A percentile compares a stretch with the other conserved stretches of the same genome.
These are phyloP conservation scores for Sycobia sp. DNA, from an alignment of 1,140 invertebrate genomes.

Conservation along the genomic window DNA sequence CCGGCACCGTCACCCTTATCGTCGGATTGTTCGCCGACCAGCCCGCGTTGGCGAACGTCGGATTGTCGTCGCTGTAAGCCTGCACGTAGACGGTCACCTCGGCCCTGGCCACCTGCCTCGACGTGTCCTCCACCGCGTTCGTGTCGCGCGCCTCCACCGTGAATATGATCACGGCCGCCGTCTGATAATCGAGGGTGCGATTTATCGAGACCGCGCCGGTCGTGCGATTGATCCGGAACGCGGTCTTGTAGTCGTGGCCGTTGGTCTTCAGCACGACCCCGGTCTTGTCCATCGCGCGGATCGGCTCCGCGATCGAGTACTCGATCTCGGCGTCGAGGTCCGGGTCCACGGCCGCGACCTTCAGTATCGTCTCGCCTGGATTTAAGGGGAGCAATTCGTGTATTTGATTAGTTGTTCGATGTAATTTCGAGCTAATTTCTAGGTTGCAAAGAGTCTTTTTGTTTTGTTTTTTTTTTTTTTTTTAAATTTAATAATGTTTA, in stretches of 20 bases:
- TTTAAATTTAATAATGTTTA: too few species aligned
- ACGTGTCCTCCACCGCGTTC: conserved; percentile 71
- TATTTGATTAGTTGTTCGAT: too few species aligned
- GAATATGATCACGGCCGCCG: conserved; percentile 78
- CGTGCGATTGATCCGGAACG: conserved; percentile 72
- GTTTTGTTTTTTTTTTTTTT: too few species aligned
- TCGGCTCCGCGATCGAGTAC: conserved; percentile 72
- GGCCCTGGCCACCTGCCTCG: conserved; percentile 69
- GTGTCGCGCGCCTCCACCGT: conserved; percentile 75
- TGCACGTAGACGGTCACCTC: conserved; percentile 82
- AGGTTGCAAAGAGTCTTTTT: too few species aligned
- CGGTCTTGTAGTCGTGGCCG: conserved; percentile 70
- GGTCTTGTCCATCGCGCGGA: conserved; percentile 76
- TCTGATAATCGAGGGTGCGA: conserved; percentile 76
- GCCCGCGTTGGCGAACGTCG: conserved; percentile 73
- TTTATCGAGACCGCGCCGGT: conserved; percentile 75
- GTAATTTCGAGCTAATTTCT: too few species aligned
- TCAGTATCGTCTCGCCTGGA: conserved; percentile 66
- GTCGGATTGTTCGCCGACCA: conserved; percentile 72
- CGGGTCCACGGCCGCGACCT: conserved; percentile 71
- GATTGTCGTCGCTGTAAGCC: conserved; percentile 79
- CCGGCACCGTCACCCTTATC: conserved; percentile 72
- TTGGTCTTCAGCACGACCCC: conserved; percentile 71
- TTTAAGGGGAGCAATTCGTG: conserved; percentile 5
- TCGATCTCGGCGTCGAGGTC: conserved; percentile 72